Evolutionary conservation across 2,888 invertebrate species (phyloP), one percentile per base, ranked within the genome.

Genomic region (Podabrus alpinus): DNA sequence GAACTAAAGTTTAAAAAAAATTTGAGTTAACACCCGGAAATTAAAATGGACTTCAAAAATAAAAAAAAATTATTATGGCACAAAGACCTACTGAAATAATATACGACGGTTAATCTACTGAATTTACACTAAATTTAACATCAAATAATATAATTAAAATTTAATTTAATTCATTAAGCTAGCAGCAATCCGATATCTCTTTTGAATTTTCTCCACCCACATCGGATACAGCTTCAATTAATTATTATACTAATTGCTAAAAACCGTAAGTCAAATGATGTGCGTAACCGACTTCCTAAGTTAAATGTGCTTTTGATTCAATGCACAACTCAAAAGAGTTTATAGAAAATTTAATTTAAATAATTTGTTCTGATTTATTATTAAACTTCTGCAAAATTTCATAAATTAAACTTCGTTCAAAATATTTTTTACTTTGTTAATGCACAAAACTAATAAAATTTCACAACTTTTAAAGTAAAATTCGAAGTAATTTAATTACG

Each of bases 171-270:
- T 64, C 62, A 64, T 19, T 64, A 17, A 61, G 17, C 17, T 3
- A 17, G 62, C 62, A 19, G 17, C n/a, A n/a, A 45, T 21, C 62
- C 62, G n/a, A 64, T 19, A 64, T 19, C 17, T 64, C 16, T 25
- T 19, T 67, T 29, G 45, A 45, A 25, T 67, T 67, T 67, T 67
- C 29, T 16, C 29, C 29, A 62, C 19, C 19, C 67, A 67, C 19
- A 67, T 67, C 67, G 67, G 24, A 67, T 16, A 67, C 24, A 67
- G 19, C 67, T 25, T 25, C 24, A 25, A 67, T 67, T 25, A 67
- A 67, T 25, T 29, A 67, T 21, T 67, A 25, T 67, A 24, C 24
- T 64, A 64, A 64, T 64, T 64, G 62, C 21, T 64, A 64, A 64
- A n/a, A 64, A 17, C 17, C 62, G 17, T 21, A 64, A 64, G 62